Evolutionary conservation across 2,888 invertebrate species (phyloP).

Genomic region (Scelioninae gen. 2): DNA sequence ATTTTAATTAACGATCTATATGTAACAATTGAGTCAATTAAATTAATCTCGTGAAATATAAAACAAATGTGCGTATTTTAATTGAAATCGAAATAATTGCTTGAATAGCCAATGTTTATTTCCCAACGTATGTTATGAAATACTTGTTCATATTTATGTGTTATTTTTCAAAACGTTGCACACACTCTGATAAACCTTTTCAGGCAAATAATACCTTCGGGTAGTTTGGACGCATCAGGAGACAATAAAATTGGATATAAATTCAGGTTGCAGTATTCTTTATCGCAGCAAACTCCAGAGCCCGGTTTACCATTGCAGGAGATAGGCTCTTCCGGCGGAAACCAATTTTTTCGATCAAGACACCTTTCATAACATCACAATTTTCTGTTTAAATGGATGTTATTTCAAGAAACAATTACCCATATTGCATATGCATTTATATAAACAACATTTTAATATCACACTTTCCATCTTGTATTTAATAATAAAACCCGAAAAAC

Average conservation of each 20-base stretch:
- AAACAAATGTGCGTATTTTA: background rate
- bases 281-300: constrained; percentile 76
- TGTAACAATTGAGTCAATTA: no score
- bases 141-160: constrained; percentile 13
- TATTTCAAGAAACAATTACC: constrained; percentile 9
- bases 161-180: constrained; percentile 67
- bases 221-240: constrained; percentile 75
- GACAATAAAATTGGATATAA: constrained; percentile 74
- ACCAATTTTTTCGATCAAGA: constrained; percentile 76
- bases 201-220: constrained; percentile 75
- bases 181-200: constrained; percentile 75
- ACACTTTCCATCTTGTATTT: no score
- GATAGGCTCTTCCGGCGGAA: constrained; percentile 80
- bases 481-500: no score
- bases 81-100: background rate
- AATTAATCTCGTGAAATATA: background rate
- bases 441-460: no score
- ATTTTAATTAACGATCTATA: no score
- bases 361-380: constrained; percentile 76
- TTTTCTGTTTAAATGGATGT: constrained; percentile 59
- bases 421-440: background rate
- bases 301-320: constrained; percentile 75
- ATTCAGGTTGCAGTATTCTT: constrained; percentile 79
- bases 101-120: background rate
- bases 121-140: background rate